Evolutionary conservation across 1,140 invertebrate genomes (phyloP).

Genomic region (Anastrepha ludens): DNA sequence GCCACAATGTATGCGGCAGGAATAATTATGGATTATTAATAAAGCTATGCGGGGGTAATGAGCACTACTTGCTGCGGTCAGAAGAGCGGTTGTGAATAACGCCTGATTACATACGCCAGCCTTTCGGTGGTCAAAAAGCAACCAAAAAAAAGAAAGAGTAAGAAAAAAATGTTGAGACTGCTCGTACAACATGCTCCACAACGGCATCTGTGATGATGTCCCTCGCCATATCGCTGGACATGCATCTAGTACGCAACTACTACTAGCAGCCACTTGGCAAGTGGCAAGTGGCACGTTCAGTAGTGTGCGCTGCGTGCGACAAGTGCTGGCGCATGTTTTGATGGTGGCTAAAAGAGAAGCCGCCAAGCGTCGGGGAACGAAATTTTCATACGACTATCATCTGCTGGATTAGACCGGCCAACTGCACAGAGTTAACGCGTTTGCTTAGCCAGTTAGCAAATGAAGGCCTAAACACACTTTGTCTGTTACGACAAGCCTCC

Average conservation of each 20-base stretch:
- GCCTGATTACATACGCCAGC: not conserved
- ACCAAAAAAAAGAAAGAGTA: not conserved
- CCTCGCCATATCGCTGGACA: not conserved
- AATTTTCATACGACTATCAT: conserved; percentile 18
- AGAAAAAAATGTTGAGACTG: not conserved
- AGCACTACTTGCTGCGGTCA: not conserved
- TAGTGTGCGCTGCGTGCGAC: not conserved
- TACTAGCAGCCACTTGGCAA: not conserved
- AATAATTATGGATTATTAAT: conserved; percentile 53
- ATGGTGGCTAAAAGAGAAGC: conserved; percentile 16
- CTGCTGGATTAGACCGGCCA: not conserved
- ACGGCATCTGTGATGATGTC: not conserved
- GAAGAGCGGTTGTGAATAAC: not conserved
- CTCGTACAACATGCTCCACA: not conserved
- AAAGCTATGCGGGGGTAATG: conserved; percentile 40
- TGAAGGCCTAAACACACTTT: conserved; percentile 39
- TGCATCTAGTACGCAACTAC: conserved; percentile 36
- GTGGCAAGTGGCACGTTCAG: conserved; percentile 38
- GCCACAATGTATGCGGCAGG: conserved; percentile 42
- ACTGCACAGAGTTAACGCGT: conserved; percentile 8
- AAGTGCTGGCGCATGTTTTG: conserved; percentile 29
- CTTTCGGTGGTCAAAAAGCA: conserved; percentile 14
- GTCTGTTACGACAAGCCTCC: not conserved
- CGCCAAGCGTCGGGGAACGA: not conserved
- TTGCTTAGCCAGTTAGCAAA: conserved; percentile 47